Evolutionary conservation across 2,888 invertebrate species (phyloP).

Genomic region (Drosophila affinis): DNA sequence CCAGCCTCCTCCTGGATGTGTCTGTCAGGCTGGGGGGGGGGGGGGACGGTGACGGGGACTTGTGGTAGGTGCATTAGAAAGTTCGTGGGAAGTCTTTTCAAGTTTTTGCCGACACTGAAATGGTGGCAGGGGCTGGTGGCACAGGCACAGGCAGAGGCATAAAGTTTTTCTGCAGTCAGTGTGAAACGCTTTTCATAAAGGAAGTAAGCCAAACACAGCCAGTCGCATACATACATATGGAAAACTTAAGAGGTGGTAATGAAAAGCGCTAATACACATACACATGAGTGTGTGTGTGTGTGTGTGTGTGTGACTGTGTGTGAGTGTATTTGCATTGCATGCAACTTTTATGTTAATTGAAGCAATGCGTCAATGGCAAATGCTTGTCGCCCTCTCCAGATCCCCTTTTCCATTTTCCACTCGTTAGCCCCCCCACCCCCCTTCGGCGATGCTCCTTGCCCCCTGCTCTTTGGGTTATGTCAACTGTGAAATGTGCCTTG

Average conservation of each 20-base stretch:
- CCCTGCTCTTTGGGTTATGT: conserved; percentile 59
- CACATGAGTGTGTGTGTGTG: conserved; percentile 5
- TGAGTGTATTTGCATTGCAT: conserved; percentile 25
- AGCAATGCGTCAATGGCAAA: conserved; percentile 74
- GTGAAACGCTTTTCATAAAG: conserved; percentile 70
- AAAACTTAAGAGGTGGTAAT: conserved; percentile 73
- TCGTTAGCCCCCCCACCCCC: too few relatives aligned
- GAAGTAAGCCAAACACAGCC: conserved; percentile 50
- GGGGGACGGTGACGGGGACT: not conserved
- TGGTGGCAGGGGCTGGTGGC: not conserved
- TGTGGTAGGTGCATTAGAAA: conserved; percentile 68
- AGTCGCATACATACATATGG: conserved; percentile 21
- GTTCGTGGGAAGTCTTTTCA: conserved; percentile 77
- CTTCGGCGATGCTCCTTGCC: not conserved
- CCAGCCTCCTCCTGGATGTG: conserved; percentile 19
- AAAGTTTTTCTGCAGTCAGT: conserved; percentile 61
- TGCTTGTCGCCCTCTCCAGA: conserved; percentile 27
- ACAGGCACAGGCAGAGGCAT: conserved; percentile 40
- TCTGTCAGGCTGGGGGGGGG: conserved; percentile 5
- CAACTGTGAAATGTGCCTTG: conserved; percentile 67
- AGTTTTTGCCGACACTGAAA: conserved; percentile 41
- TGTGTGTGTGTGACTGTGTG: conserved; percentile 2
- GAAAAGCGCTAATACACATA: conserved; percentile 73
- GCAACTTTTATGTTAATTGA: conserved; percentile 77
- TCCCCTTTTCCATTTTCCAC: not conserved